A percentile compares a stretch with the other conserved stretches of the same genome.
Evolutionary conservation across 2,888 invertebrate genomes (phyloP).

Genomic region (Tenodera sinensis): DNA sequence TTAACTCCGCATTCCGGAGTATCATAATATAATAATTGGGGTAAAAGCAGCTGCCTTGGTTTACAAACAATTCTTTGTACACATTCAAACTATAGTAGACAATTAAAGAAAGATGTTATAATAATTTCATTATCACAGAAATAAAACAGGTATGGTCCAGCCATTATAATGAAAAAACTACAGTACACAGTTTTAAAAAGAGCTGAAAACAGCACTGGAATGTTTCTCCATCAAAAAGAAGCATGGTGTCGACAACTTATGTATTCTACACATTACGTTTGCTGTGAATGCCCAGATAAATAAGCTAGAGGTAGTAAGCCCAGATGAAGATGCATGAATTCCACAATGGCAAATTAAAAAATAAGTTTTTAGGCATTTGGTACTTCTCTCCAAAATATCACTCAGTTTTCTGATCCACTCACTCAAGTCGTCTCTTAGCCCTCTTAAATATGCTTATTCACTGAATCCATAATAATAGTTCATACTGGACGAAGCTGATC

Average conservation of each 20-base stretch:
- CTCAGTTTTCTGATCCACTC: not conserved
- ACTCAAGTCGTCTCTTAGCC: not conserved
- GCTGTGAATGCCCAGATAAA: not conserved
- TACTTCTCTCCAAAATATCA: not conserved
- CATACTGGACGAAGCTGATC: slow-evolving; percentile 3
- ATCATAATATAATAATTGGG: not conserved
- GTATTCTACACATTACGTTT: not conserved
- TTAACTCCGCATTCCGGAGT: not conserved
- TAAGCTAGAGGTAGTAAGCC: slow-evolving; percentile 3
- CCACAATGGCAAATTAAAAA: not conserved
- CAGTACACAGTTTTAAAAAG: slow-evolving; percentile 7
- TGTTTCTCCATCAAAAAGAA: not conserved
- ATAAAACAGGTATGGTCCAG: not conserved
- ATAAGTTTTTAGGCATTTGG: not conserved
- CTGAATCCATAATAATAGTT: not conserved
- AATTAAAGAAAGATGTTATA: not conserved
- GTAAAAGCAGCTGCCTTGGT: not conserved
- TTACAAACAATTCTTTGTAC: not conserved
- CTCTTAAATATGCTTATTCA: not conserved
- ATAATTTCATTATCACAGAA: slow-evolving; percentile 10
- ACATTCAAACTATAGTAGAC: not conserved
- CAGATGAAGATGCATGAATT: not conserved
- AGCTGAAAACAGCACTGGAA: slow-evolving; percentile 2
- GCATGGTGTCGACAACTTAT: slow-evolving; percentile 5
- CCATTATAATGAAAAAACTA: not conserved